Evolutionary conservation across 2,113 vertebrate genomes (phyloP).

Genomic region (Aegithalos caudatus): DNA sequence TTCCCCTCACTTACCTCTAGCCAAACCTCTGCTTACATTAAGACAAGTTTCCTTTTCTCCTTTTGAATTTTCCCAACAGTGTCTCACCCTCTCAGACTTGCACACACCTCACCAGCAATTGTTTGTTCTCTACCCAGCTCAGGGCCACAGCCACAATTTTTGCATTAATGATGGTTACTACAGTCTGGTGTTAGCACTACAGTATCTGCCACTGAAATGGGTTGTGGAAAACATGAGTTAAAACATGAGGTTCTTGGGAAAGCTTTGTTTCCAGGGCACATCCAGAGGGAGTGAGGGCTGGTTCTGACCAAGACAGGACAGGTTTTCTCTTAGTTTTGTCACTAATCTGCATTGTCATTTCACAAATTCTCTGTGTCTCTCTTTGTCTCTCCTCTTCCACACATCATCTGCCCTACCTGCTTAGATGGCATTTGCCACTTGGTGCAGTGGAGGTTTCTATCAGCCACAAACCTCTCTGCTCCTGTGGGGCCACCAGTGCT

Average conservation of each 20-base stretch:
- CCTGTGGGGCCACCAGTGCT: fast-evolving
- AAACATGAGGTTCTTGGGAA: not conserved
- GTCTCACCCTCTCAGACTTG: not conserved
- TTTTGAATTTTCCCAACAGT: not conserved
- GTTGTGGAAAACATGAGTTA: not conserved
- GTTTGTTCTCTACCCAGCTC: slow-evolving; percentile 6
- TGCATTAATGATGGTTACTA: not conserved
- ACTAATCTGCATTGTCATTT: not conserved
- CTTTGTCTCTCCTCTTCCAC: not conserved
- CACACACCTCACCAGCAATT: not conserved
- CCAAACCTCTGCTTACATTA: slow-evolving; percentile 52
- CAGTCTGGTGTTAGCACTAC: not conserved
- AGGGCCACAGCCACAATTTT: not conserved
- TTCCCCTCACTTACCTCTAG: slow-evolving; percentile 71
- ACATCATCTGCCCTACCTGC: not conserved
- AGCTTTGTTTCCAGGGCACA: not conserved
- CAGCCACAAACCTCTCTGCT: not conserved
- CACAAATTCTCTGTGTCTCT: not conserved
- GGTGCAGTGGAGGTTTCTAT: not conserved
- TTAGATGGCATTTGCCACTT: not conserved
- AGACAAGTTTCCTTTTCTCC: slow-evolving; percentile 4
- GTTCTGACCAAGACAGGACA: not conserved
- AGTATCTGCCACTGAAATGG: not conserved
- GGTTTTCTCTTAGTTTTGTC: not conserved
- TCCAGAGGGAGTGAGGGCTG: not conserved